Percentiles rank a stretch among this genome's conserved stretches.
phyloP scores from a whole-genome alignment of 2,888 invertebrate species.

The Drosophila nigricruria region DNA sequence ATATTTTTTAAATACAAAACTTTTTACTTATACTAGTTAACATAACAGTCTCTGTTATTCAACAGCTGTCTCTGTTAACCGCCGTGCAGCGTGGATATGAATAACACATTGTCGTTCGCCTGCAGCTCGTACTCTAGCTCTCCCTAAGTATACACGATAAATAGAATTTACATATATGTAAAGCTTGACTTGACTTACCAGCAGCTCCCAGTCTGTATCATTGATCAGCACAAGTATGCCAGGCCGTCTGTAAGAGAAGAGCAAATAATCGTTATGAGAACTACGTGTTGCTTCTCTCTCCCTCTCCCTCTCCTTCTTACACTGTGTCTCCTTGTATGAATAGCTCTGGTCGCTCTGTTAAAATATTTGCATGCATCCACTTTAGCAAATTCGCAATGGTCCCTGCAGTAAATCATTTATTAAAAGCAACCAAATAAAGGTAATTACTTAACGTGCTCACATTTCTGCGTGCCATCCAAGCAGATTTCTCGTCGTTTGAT shows the following conservation, averaged over 20 bases:
- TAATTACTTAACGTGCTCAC: constrained; percentile 55
- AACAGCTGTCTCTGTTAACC: constrained; percentile 86
- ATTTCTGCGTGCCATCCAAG: constrained; percentile 87
- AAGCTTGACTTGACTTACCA: constrained; percentile 84
- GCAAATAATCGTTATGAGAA: background rate
- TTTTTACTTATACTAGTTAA: constrained; percentile 3
- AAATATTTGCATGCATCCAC: constrained; percentile 94
- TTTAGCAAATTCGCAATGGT: constrained; percentile 90
- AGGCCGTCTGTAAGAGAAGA: constrained; percentile 87
- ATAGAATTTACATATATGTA: background rate
- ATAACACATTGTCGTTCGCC: constrained; percentile 90
- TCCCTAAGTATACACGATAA: constrained; percentile 85
- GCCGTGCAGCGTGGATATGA: constrained; percentile 94
- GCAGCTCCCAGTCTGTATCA: constrained; percentile 97
- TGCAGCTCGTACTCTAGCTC: constrained; percentile 90
- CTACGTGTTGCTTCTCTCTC: background rate
- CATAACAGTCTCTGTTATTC: background rate
- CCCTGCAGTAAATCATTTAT: constrained; percentile 86
- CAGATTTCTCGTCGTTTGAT: constrained; percentile 90
- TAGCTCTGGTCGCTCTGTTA: constrained; percentile 93
- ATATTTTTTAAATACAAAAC: constrained; percentile 23
- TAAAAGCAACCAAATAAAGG: constrained; percentile 65
- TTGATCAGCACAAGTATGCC: constrained; percentile 97
- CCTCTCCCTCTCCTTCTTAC: constrained; percentile 65
- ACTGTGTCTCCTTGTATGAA: constrained; percentile 86